Base-by-base conservation (phyloP, 2,888 invertebrate species). In the Caenorhabditis plicata region DNA sequence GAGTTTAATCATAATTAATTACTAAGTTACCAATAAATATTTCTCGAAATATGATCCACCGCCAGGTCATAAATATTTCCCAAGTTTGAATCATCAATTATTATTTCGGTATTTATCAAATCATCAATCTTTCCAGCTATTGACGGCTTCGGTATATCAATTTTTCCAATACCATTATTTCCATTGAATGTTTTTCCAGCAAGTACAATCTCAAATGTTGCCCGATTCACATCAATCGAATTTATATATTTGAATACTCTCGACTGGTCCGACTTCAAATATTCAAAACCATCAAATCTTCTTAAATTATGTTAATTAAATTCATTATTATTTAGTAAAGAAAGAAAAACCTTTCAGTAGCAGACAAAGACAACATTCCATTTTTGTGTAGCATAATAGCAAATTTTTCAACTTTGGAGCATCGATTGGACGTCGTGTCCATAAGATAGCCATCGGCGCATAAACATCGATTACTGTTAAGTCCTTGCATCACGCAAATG, bases 1-100 rank as follows among this genome's bases (percentile, higher is more conserved):
- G 5, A 4, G 8, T 23, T 23, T 5, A 7, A 17, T 5, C 11
- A 39, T 11, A 13, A 4, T 39, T 39, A 4, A 19, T 11, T 19
- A 23, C 15, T n/a, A 15, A 15, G 15, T 43, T 32, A 45, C 45
- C 48, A 48, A 29, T n/a, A 48, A 20, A 48, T 42, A 32, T 48
- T 48, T 17, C 26, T 33, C 17, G 47, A 23, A 19, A 26, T 17
- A n/a, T 31, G 15, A 15, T 48, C 40, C 9, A 48, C 29, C 4
- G 29, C 29, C 4, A 48, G 4, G n/a, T 19, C 27, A 23, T 9
- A 23, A 9, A 48, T 40, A 7, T 41, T 41, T n/a, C 19, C 20
- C 3, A 43, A 19, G 5, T 4, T 27, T 22, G 23, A 13, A 22
- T 43, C 43, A 13, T 33, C 33, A 2, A 19, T 2, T 2, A 43